Evolutionary conservation across 1,140 invertebrate species (phyloP), one percentile per base, ranked within the genome.

Genomic region (Sitophilus oryzae): DNA sequence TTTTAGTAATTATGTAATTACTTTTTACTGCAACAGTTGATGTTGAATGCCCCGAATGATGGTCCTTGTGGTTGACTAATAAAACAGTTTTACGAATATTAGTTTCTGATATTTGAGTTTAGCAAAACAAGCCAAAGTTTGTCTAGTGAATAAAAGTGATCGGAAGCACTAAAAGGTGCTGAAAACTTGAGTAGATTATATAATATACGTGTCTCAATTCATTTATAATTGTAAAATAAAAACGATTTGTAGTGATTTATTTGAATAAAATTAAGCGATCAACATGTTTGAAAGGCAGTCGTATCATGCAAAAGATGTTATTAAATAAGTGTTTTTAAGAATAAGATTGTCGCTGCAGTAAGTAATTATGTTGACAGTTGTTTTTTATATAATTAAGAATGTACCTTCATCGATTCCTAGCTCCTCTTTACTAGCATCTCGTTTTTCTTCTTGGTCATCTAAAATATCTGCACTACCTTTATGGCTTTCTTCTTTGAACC

Each of bases 341-440:
- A n/a, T n/a, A n/a, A n/a, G n/a, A n/a, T n/a, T n/a, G n/a, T n/a
- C n/a, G n/a, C n/a, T n/a, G 19, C 11, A 23, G 10, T 20, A 21
- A 43, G 18, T 25, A 4, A 2, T 44, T 20, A 20, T 44, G 19
- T 44, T 14, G 3, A 9, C 11, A 43, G n/a, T 14, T 16, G 20
- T 23, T 18, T 10, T 21, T 19, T 16, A 15, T 20, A 0, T 10
- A 25, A 42, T 21, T 22, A 23, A 22, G 43, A 56, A 58, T 36
- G 56, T 68, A 82, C 82, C 81, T 74, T 83, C 82, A 66, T 82
- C 81, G 65, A 83, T 76, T n/a, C 85, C 84, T 30, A 89, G 73
- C 66, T 93, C 90, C 75, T 95, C 92, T 77, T 93, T 93, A 63
- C 89, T 91, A 37, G 85, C 82, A 66, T 93, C 91, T 66, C 88